Evolutionary conservation across 1,140 invertebrate genomes (phyloP).

Genomic region (Maconellicoccus hirsutus): DNA sequence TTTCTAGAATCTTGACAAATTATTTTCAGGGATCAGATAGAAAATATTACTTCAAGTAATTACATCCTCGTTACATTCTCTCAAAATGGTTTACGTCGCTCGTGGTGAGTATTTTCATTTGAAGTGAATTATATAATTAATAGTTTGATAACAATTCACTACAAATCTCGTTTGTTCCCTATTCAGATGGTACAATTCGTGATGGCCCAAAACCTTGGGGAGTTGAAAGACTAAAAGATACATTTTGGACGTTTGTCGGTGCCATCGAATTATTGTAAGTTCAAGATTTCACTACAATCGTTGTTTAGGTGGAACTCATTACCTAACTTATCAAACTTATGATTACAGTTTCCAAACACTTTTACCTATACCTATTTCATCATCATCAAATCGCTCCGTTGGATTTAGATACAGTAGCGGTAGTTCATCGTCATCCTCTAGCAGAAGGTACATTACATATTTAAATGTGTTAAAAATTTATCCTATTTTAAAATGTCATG

Average conservation of each 20-base stretch:
- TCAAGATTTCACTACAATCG: neutral
- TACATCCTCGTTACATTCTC: too few species aligned
- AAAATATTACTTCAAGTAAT: too few species aligned
- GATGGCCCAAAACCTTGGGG: neutral
- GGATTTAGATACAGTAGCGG: neutral
- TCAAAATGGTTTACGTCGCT: constrained; percentile 10
- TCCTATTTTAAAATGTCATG: neutral
- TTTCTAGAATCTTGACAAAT: too few species aligned
- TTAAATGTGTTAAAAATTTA: neutral
- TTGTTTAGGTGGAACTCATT: neutral
- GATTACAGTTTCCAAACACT: neutral
- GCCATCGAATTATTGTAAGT: neutral
- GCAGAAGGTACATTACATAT: neutral
- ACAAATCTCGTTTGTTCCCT: neutral
- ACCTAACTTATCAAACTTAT: neutral
- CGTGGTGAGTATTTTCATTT: neutral
- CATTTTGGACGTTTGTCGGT: neutral
- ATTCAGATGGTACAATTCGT: constrained; percentile 11
- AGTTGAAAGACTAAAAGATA: neutral
- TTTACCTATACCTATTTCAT: neutral
- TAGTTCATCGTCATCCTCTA: neutral
- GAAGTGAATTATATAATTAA: too few species aligned
- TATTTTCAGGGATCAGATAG: too few species aligned
- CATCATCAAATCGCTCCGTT: neutral
- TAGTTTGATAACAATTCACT: too few species aligned